Percentiles rank a stretch among this genome's conserved stretches.
Conservation (phyloP, 2,113 vertebrate species). For the Centropristis striata region DNA sequence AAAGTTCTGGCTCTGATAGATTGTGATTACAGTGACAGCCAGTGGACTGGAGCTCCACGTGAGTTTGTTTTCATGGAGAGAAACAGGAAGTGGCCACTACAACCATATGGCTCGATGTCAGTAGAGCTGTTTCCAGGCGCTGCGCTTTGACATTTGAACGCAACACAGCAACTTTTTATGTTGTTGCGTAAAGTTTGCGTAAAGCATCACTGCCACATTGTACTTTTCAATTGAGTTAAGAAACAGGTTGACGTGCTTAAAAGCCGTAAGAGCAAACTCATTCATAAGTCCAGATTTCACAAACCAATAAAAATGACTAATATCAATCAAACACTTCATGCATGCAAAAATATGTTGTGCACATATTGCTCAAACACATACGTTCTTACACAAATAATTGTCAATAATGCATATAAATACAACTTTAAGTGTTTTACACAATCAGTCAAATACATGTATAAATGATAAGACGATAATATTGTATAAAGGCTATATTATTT, state of each 20-base stretch:
- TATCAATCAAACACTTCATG: background rate
- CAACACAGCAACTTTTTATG: slow-evolving; percentile 5
- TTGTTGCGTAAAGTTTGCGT: background rate
- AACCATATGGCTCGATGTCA: slow-evolving; percentile 13
- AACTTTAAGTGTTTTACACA: background rate
- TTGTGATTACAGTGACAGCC: slow-evolving; percentile 42
- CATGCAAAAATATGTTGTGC: background rate
- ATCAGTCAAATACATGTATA: background rate
- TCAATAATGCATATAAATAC: background rate
- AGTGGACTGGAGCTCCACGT: slow-evolving; percentile 74
- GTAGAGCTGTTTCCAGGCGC: background rate
- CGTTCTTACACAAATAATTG: background rate
- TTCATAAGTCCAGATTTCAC: background rate
- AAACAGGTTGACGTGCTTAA: background rate
- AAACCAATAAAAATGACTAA: background rate
- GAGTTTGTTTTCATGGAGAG: slow-evolving; percentile 84
- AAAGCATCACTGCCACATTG: background rate
- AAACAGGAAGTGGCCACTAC: slow-evolving; percentile 77
- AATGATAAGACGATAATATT: too few relatives aligned
- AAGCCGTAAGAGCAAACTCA: background rate
- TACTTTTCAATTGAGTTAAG: background rate
- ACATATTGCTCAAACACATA: background rate
- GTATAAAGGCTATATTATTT: too few relatives aligned
- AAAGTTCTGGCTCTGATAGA: slow-evolving; percentile 13
- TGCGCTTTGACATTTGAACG: slow-evolving; percentile 4